Conservation (phyloP, 2,797 vertebrate species). For the Sebastes reedi region DNA sequence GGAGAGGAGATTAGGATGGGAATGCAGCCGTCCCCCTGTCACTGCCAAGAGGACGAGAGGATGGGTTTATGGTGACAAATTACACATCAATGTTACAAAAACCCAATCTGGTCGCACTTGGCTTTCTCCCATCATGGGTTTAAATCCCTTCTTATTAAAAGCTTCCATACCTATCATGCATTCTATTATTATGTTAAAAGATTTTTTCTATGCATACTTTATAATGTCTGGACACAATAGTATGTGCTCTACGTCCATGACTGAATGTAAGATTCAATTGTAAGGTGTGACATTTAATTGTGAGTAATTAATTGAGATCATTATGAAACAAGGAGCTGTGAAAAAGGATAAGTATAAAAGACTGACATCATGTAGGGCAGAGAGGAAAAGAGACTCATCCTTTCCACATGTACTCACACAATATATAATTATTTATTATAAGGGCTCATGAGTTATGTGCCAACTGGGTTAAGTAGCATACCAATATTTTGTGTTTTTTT, state of each 20-base stretch:
- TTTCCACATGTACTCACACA: neutral
- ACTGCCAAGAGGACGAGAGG: slow-evolving; percentile 40
- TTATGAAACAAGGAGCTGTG: neutral
- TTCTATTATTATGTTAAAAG: slow-evolving; percentile 40
- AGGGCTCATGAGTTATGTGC: neutral
- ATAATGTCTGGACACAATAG: slow-evolving; percentile 12
- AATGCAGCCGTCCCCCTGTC: slow-evolving; percentile 38
- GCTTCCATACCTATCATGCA: slow-evolving; percentile 20
- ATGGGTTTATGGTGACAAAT: slow-evolving; percentile 61
- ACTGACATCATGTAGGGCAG: neutral
- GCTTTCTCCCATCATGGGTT: slow-evolving; percentile 41
- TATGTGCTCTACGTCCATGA: neutral
- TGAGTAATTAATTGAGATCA: neutral
- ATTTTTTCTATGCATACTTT: slow-evolving; percentile 10
- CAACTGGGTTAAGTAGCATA: neutral
- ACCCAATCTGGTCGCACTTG: slow-evolving; percentile 48
- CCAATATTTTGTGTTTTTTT: neutral
- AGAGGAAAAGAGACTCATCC: neutral
- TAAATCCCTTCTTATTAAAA: slow-evolving; percentile 46
- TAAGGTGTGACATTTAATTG: neutral
- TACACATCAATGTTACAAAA: slow-evolving; percentile 50
- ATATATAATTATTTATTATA: neutral
- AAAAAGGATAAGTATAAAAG: neutral
- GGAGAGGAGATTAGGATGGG: slow-evolving; percentile 35
- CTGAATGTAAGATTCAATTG: neutral